These are phyloP conservation scores for Oryzias melastigma DNA, from an alignment of 2,113 vertebrate genomes.

Conservation along the genomic window DNA sequence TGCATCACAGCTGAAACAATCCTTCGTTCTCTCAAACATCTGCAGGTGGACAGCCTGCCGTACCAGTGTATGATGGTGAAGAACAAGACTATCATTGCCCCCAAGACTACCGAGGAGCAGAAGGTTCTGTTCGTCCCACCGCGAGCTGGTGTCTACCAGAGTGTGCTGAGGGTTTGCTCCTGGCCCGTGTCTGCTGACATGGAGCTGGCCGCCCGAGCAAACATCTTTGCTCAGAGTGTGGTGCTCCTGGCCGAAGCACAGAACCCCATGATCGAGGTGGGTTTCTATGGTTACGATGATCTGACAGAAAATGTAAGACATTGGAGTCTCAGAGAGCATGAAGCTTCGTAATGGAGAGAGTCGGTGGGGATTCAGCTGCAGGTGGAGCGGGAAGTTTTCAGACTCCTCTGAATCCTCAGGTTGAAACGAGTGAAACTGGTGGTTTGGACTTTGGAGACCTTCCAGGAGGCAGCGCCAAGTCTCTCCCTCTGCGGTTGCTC, in stretches of 20 bases:
- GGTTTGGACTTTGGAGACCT: conserved; percentile 92
- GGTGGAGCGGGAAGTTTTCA: neutral
- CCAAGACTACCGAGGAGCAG: conserved; percentile 88
- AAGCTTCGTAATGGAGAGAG: too few species aligned
- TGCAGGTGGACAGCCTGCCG: conserved; percentile 83
- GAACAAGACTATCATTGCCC: conserved; percentile 88
- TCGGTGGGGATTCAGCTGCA: too few species aligned
- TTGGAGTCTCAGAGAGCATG: too few species aligned
- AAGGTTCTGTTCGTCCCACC: conserved; percentile 90
- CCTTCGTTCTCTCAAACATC: conserved; percentile 13
- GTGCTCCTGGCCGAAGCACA: conserved; percentile 88
- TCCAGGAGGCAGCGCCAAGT: conserved; percentile 82
- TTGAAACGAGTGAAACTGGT: conserved; percentile 79
- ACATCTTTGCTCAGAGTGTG: conserved; percentile 85
- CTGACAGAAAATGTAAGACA: too few species aligned
- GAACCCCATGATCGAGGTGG: conserved; percentile 87
- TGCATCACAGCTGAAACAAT: too few species aligned
- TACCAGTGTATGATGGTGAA: conserved; percentile 93
- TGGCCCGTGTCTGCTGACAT: conserved; percentile 88
- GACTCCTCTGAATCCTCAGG: conserved; percentile 64
- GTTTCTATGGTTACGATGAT: neutral
- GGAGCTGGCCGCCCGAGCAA: conserved; percentile 79
- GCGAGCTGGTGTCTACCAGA: conserved; percentile 86
- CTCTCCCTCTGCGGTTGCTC: conserved; percentile 85
- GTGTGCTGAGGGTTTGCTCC: conserved; percentile 85